Evolutionary conservation across 1,140 invertebrate species (phyloP).

Genomic region (Hylaeus anthracinus): DNA sequence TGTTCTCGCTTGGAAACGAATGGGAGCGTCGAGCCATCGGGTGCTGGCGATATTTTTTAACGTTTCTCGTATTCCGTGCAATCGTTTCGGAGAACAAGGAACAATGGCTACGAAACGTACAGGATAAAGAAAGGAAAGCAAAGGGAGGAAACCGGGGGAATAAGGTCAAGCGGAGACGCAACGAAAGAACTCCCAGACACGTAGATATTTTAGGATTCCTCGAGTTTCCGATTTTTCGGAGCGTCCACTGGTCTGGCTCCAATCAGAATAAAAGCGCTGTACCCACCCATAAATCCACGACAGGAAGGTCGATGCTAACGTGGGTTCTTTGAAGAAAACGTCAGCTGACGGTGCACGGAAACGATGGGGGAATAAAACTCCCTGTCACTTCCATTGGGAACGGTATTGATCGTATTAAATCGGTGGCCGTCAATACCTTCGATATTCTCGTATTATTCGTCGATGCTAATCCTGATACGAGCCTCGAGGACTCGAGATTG

Average conservation of each 20-base stretch:
- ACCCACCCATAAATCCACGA: not conserved
- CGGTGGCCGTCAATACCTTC: too few species aligned
- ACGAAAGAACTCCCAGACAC: not conserved
- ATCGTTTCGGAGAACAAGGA: not conserved
- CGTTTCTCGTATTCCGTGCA: not conserved
- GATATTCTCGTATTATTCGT: too few species aligned
- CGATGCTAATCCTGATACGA: too few species aligned
- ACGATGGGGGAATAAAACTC: not conserved
- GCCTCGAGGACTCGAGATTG: too few species aligned
- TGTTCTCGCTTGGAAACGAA: not conserved
- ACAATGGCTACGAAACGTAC: not conserved
- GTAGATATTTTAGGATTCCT: slow-evolving; percentile 8
- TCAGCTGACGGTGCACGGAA: not conserved
- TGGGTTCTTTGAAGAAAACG: not conserved
- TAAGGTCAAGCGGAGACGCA: not conserved
- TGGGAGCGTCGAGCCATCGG: not conserved
- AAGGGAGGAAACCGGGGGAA: not conserved
- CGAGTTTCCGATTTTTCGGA: slow-evolving; percentile 1
- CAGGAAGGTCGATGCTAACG: not conserved
- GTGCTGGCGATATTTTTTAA: not conserved
- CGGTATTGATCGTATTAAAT: not conserved
- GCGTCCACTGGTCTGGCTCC: not conserved
- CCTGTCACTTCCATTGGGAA: not conserved
- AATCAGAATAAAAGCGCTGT: not conserved
- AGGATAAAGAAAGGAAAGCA: not conserved